phyloP scores from a whole-genome alignment of 2,113 vertebrate genomes.

The Myodes glareolus region DNA sequence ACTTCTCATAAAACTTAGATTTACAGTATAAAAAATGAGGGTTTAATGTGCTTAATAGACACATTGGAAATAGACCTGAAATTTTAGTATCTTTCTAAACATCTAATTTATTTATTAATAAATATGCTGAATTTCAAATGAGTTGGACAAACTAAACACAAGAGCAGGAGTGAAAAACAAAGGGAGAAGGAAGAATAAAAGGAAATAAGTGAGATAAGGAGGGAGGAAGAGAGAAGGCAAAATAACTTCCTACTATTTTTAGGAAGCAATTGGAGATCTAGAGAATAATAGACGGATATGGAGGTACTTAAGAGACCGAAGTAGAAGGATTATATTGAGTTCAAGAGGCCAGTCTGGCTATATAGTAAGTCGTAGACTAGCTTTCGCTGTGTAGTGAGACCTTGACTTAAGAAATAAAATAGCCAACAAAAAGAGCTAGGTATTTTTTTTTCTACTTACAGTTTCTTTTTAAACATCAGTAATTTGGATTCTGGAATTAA shows the following conservation, averaged over 20 bases:
- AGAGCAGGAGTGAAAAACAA: not conserved
- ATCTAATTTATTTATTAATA: not conserved
- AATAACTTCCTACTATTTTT: not conserved
- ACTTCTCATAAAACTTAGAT: not conserved
- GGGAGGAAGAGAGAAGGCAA: not conserved
- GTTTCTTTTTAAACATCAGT: not conserved
- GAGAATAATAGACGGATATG: not conserved
- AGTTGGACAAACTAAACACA: too few relatives aligned
- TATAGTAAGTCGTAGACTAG: not conserved
- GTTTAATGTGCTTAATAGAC: not conserved
- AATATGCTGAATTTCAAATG: slow-evolving; percentile 26
- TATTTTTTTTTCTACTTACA: not conserved
- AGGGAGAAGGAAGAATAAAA: not conserved
- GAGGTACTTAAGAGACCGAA: not conserved
- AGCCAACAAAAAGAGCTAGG: not conserved
- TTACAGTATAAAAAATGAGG: not conserved
- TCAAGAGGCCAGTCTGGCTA: not conserved
- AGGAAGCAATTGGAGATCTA: not conserved
- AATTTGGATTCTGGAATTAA: not conserved
- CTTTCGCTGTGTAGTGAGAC: not conserved
- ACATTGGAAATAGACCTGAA: not conserved
- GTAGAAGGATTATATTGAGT: not conserved
- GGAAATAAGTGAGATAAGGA: rapidly evolving
- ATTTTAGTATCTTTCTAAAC: not conserved
- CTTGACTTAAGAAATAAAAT: not conserved